Conservation (phyloP, 1,140 invertebrate species). For the Leptonema lineaticorne region DNA sequence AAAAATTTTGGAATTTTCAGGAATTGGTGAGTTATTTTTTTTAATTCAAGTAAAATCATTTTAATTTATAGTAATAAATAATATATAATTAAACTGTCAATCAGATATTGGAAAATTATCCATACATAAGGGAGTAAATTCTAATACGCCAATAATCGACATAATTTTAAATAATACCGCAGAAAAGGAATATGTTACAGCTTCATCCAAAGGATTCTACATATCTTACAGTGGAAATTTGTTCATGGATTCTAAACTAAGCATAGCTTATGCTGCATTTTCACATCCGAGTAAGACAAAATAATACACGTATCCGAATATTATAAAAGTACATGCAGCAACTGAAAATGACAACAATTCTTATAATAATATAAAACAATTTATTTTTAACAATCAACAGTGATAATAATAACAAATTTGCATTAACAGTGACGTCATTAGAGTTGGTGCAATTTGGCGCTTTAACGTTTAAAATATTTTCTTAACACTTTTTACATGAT, state of each 20-base stretch:
- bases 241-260: conserved; percentile 57
- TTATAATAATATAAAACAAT: too few species aligned
- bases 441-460: too few species aligned
- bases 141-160: conserved; percentile 60
- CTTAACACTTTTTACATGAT: too few species aligned
- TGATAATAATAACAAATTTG: too few species aligned
- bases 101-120: conserved; percentile 50
- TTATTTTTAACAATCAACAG: too few species aligned
- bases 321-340: too few species aligned
- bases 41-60: conserved; percentile 4
- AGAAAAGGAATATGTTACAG: conserved; percentile 59
- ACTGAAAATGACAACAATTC: too few species aligned
- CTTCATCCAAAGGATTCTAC: conserved; percentile 65
- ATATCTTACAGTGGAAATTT: conserved; percentile 64
- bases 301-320: too few species aligned
- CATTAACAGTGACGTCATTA: too few species aligned
- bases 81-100: conserved; percentile 26
- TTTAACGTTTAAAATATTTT: too few species aligned
- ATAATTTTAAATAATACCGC: conserved; percentile 49
- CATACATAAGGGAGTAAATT: conserved; percentile 64
- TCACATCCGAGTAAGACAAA: conserved; percentile 62
- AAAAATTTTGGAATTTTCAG: conserved; percentile 61
- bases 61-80: background rate
- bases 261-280: conserved; percentile 67
- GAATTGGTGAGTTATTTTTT: conserved; percentile 58